Evolutionary conservation across 2,113 vertebrate genomes (phyloP).

Genomic region (Charadrius vociferus): DNA sequence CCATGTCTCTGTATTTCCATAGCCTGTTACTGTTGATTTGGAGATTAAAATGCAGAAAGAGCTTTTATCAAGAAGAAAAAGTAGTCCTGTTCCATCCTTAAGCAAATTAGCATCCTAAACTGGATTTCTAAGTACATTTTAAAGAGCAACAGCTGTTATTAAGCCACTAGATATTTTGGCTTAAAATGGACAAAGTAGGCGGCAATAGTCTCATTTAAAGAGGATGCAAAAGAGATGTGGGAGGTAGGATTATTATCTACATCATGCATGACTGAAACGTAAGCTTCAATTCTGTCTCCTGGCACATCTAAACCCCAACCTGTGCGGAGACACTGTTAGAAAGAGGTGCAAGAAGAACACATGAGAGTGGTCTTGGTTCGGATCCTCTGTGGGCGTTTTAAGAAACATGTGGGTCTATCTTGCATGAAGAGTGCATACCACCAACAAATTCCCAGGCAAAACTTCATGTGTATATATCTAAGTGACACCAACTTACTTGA

Average conservation of each 20-base stretch:
- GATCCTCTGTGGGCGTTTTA: not conserved
- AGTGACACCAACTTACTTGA: not conserved
- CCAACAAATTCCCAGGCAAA: not conserved
- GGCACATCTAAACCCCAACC: not conserved
- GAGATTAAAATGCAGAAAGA: not conserved
- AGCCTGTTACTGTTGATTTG: not conserved
- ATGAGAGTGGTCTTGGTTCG: not conserved
- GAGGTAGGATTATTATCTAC: not conserved
- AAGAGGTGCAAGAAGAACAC: not conserved
- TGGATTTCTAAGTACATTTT: not conserved
- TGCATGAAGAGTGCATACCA: not conserved
- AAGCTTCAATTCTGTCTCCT: not conserved
- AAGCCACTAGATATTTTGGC: not conserved
- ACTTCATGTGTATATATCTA: fast-evolving
- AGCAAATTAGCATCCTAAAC: not conserved
- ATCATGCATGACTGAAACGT: not conserved
- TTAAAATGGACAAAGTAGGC: not conserved
- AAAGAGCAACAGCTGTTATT: slow-evolving; percentile 7
- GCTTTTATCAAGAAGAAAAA: not conserved
- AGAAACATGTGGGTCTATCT: not conserved
- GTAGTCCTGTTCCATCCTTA: not conserved
- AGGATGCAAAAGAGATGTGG: not conserved
- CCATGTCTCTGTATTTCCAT: not conserved
- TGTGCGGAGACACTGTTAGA: not conserved
- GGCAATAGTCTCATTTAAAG: not conserved